These are phyloP conservation scores for Thymelicus acteon DNA, from an alignment of 2,888 invertebrate genomes.

Conservation along the genomic window DNA sequence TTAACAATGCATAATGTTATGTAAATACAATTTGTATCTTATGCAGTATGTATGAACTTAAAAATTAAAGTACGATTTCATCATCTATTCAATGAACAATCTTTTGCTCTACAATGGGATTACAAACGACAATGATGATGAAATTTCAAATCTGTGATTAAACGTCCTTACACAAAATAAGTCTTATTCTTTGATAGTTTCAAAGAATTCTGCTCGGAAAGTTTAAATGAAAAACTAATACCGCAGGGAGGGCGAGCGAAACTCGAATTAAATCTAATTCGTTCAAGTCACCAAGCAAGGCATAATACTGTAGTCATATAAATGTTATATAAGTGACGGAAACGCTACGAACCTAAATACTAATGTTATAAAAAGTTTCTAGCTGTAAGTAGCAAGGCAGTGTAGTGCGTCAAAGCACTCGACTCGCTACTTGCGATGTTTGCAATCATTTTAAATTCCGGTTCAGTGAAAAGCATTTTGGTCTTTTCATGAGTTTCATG, in stretches of 20 bases:
- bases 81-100: too few relatives aligned
- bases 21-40: too few relatives aligned
- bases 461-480: conserved; percentile 14
- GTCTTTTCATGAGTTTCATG: conserved; percentile 7
- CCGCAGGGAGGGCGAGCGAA: conserved; percentile 23
- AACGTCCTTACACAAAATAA: not conserved
- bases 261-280: conserved; percentile 36
- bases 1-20: too few relatives aligned
- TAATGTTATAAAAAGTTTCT: conserved; percentile 62
- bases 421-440: conserved; percentile 55
- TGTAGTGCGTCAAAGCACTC: conserved; percentile 71
- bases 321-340: not conserved
- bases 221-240: conserved; percentile 34
- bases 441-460: conserved; percentile 62
- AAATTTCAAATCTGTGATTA: not conserved
- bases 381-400: conserved; percentile 64
- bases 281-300: conserved; percentile 17
- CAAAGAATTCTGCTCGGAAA: conserved; percentile 28
- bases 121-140: too few relatives aligned
- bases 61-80: too few relatives aligned
- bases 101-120: too few relatives aligned
- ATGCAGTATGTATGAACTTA: too few relatives aligned
- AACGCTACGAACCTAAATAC: conserved; percentile 50
- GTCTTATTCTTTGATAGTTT: conserved; percentile 16
- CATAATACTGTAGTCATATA: conserved; percentile 4